These are phyloP conservation scores for Agrochola lychnidis DNA, from an alignment of 2,888 invertebrate species.

Conservation along the genomic window DNA sequence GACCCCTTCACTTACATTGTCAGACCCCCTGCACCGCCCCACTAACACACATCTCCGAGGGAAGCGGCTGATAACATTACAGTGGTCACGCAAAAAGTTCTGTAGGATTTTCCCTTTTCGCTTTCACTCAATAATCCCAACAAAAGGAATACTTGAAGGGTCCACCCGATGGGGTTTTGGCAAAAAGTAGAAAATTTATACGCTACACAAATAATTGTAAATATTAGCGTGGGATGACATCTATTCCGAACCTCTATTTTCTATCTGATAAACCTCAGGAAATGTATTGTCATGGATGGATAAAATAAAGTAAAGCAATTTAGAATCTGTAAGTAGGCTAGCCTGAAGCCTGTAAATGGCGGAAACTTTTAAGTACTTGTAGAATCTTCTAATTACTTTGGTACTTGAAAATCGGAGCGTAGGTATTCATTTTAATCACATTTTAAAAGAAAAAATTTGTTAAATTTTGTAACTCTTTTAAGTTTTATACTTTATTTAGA, in stretches of 20 bases:
- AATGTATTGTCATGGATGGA: slow-evolving; percentile 10
- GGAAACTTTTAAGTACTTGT: slow-evolving; percentile 42
- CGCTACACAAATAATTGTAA: slow-evolving; percentile 65
- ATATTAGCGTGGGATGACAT: slow-evolving; percentile 53
- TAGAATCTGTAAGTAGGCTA: slow-evolving; percentile 18
- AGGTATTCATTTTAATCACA: slow-evolving; percentile 24
- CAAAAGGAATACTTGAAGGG: slow-evolving; percentile 78
- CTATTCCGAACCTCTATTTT: slow-evolving; percentile 48
- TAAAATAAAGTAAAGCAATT: slow-evolving; percentile 32
- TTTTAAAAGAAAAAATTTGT: not conserved
- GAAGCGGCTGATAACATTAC: slow-evolving; percentile 33
- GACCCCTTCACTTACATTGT: slow-evolving; percentile 49
- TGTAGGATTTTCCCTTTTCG: slow-evolving; percentile 75
- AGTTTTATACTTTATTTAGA: slow-evolving; percentile 1
- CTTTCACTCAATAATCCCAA: slow-evolving; percentile 80
- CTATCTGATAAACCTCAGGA: slow-evolving; percentile 17
- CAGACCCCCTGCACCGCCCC: not conserved
- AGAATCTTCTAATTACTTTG: slow-evolving; percentile 33
- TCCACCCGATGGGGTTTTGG: slow-evolving; percentile 66
- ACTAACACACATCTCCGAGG: not conserved
- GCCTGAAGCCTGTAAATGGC: slow-evolving; percentile 16
- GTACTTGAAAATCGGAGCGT: slow-evolving; percentile 26
- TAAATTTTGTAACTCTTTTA: not conserved
- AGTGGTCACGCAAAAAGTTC: slow-evolving; percentile 54
- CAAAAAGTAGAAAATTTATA: slow-evolving; percentile 70